phyloP scores from a whole-genome alignment of 2,113 vertebrate genomes.

The Symphodus melops region DNA sequence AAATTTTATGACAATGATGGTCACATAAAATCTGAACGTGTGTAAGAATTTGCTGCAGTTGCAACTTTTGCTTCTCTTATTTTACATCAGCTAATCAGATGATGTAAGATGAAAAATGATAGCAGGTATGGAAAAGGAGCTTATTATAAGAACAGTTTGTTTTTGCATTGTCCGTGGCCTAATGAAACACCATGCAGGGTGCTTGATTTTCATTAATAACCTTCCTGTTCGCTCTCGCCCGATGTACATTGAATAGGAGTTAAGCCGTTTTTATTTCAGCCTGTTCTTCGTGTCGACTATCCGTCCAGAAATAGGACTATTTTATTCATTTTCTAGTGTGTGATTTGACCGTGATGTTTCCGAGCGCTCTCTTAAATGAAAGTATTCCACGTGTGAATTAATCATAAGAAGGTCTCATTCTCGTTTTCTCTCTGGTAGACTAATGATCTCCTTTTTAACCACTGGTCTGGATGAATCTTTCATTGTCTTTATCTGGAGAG shows the following conservation, averaged over 20 bases:
- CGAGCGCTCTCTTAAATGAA: slow-evolving; percentile 72
- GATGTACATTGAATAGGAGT: slow-evolving; percentile 65
- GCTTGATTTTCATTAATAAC: slow-evolving; percentile 69
- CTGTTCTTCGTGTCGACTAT: slow-evolving; percentile 51
- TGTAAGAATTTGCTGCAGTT: slow-evolving; percentile 27
- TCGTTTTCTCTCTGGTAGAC: slow-evolving; percentile 55
- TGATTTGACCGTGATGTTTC: slow-evolving; percentile 67
- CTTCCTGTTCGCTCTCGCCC: slow-evolving; percentile 47
- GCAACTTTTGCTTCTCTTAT: not conserved
- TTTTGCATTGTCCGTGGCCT: slow-evolving; percentile 38
- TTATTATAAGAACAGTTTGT: slow-evolving; percentile 52
- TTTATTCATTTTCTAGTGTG: slow-evolving; percentile 66
- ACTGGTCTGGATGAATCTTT: slow-evolving; percentile 68
- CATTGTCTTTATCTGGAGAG: slow-evolving; percentile 77
- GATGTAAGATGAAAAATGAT: slow-evolving; percentile 24
- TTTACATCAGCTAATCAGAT: slow-evolving; percentile 19
- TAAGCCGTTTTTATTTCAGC: slow-evolving; percentile 59
- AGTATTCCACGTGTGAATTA: slow-evolving; percentile 79
- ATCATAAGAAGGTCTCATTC: slow-evolving; percentile 68
- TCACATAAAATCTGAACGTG: slow-evolving; percentile 60
- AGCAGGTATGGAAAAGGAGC: slow-evolving; percentile 32
- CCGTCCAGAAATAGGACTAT: slow-evolving; percentile 58
- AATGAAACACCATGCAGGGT: slow-evolving; percentile 59
- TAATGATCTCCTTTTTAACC: slow-evolving; percentile 62
- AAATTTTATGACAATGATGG: slow-evolving; percentile 66